Evolutionary conservation across 2,888 invertebrate genomes (phyloP).

Genomic region (Dione juno): DNA sequence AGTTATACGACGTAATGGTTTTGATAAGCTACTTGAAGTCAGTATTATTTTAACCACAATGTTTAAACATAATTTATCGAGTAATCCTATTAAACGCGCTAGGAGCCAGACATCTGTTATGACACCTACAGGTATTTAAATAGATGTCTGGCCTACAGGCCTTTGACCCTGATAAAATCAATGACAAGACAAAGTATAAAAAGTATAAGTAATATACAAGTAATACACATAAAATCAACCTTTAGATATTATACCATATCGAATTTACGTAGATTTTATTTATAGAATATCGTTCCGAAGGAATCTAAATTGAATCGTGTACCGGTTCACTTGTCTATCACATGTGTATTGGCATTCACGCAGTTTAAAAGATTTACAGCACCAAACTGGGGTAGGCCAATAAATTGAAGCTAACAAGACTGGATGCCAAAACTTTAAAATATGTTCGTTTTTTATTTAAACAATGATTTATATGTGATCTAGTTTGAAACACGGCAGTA

Average conservation of each 20-base stretch:
- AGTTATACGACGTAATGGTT: no score
- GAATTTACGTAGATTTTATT: constrained; percentile 9
- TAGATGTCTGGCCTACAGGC: no score
- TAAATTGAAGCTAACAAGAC: constrained; percentile 49
- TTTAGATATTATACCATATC: neutral
- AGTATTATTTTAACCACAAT: neutral
- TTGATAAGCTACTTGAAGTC: no score
- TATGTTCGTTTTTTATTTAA: constrained; percentile 31
- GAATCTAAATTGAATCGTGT: constrained; percentile 45
- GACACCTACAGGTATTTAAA: no score
- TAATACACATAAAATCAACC: neutral
- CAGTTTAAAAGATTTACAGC: constrained; percentile 50
- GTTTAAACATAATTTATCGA: neutral
- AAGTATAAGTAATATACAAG: neutral
- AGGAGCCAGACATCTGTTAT: no score
- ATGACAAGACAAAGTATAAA: neutral
- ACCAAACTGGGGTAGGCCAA: constrained; percentile 42
- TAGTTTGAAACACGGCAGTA: neutral
- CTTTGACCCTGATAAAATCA: neutral
- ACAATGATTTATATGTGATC: constrained; percentile 1
- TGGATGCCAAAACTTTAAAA: constrained; percentile 43
- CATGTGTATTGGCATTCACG: constrained; percentile 45
- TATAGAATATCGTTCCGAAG: constrained; percentile 30
- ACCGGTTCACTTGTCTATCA: constrained; percentile 45
- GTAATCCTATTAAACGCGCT: no score